Percentiles rank a stretch among this genome's conserved stretches.
Evolutionary conservation across 2,888 invertebrate genomes (phyloP).

Genomic region (Protonemura montana): DNA sequence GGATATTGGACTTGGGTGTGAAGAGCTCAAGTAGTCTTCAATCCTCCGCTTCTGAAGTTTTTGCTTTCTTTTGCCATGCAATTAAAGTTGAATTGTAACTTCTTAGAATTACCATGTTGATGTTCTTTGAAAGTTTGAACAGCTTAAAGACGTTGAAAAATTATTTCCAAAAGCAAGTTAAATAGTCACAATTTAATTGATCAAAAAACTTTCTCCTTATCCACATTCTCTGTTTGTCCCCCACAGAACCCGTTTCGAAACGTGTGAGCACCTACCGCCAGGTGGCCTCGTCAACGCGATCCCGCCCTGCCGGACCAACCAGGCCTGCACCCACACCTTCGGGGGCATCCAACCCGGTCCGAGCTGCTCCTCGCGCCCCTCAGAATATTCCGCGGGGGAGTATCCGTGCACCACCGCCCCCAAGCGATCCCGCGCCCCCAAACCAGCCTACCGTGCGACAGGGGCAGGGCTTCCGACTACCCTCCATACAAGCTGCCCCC

Average conservation of each 20-base stretch:
- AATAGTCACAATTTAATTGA: too few species aligned
- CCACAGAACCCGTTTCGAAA: slow-evolving; percentile 41
- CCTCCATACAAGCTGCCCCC: slow-evolving; percentile 27
- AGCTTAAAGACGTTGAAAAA: too few species aligned
- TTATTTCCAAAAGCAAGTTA: too few species aligned
- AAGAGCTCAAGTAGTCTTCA: too few species aligned
- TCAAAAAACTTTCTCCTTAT: too few species aligned
- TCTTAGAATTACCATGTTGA: too few species aligned
- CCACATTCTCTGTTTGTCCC: too few species aligned
- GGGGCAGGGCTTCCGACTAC: slow-evolving; percentile 35
- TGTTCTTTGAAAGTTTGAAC: too few species aligned
- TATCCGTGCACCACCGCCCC: slow-evolving; percentile 60
- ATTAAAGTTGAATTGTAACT: too few species aligned
- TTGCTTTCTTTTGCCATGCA: too few species aligned
- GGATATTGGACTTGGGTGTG: too few species aligned
- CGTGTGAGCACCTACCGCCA: slow-evolving; percentile 23
- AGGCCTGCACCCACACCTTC: slow-evolving; percentile 48
- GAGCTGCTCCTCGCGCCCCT: slow-evolving; percentile 40
- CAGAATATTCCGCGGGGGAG: slow-evolving; percentile 50
- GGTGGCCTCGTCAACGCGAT: slow-evolving; percentile 7
- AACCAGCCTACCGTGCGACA: slow-evolving; percentile 57
- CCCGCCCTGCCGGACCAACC: slow-evolving; percentile 41
- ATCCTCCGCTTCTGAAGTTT: too few species aligned
- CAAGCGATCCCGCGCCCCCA: slow-evolving; percentile 60
- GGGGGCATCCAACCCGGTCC: slow-evolving; percentile 44